Evolutionary conservation across 2,888 invertebrate species (phyloP).

Genomic region (Agrochola circellaris): DNA sequence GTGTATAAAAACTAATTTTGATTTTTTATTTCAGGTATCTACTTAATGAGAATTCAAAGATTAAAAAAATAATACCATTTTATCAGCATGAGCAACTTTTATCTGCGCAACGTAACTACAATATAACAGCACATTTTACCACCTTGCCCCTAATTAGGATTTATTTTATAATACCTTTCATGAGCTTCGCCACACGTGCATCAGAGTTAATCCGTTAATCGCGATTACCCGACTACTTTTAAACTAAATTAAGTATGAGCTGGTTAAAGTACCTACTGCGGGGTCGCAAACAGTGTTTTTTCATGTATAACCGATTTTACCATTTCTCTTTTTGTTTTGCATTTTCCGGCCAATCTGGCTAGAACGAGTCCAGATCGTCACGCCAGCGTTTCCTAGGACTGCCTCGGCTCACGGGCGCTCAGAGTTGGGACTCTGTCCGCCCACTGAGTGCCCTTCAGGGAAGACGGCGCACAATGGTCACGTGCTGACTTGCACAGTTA

Average conservation of each 20-base stretch:
- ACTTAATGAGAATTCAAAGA: too few relatives aligned
- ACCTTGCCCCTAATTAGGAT: not conserved
- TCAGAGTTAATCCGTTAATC: not conserved
- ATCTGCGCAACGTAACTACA: not conserved
- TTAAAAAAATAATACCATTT: not conserved
- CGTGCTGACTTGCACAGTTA: too few relatives aligned
- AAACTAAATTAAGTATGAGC: not conserved
- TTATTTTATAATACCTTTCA: constrained; percentile 6
- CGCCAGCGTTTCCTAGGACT: not conserved
- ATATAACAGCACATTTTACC: too few relatives aligned
- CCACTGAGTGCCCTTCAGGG: too few relatives aligned
- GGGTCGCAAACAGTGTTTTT: too few relatives aligned
- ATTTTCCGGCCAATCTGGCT: not conserved
- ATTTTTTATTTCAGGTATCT: not conserved
- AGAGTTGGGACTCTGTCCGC: too few relatives aligned
- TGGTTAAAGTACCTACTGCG: too few relatives aligned
- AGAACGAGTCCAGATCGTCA: too few relatives aligned
- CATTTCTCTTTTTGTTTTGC: not conserved
- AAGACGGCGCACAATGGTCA: too few relatives aligned
- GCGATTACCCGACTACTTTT: not conserved
- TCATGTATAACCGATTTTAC: too few relatives aligned
- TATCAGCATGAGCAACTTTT: too few relatives aligned
- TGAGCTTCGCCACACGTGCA: not conserved
- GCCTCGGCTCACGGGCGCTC: not conserved
- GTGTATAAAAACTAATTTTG: not conserved